Base-by-base conservation (phyloP, 1,140 invertebrate species). In the Ips nitidus region DNA sequence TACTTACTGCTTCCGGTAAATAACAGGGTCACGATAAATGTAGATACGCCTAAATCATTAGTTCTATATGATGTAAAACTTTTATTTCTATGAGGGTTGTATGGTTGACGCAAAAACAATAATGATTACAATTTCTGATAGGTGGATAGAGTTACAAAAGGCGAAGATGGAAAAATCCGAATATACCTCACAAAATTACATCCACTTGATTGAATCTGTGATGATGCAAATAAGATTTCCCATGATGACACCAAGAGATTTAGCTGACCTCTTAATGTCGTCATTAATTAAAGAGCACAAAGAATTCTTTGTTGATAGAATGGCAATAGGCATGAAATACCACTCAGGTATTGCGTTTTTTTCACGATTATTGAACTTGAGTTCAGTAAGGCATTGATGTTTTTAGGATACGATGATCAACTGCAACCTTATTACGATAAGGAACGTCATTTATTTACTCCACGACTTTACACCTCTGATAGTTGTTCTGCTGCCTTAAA, bases 311-410 rank as follows among this genome's bases (percentile, higher is more conserved):
- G 88, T 95, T 55, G 90, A 94, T 60, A 84, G 91, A 66, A 94
- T 97, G 88, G 90, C 91, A 0, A 90, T 93, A 63, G 93, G 91
- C 1, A 94, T 96, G 91, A 90, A 89, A 69, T 95, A 93, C 80
- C 94, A 96, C 77, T 90, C 90, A 22, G 90, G 67, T 63, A 8
- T 50, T 50, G 7, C 22, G 3, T 50, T 50, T 50, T 50, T 50
- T 50, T 50, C 1, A 1, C 3, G 45, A 50, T 50, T 50, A 22
- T 50, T 8, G 6, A 50, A 3, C 6, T 6, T 50, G 3, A 45
- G 22, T 45, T 0, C 0, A 50, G 22, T 50, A 50, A 45, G 1
- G 45, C 45, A 3, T 41, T 7, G 8, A 3, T 22, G 22, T 67
- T 52, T 61, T 4, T 53, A 68, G 68, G 90, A 75, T 83, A 84